Evolutionary conservation across 2,797 vertebrate species (phyloP), one percentile per base, ranked within the genome.

Genomic region (Myotis findleyi): DNA sequence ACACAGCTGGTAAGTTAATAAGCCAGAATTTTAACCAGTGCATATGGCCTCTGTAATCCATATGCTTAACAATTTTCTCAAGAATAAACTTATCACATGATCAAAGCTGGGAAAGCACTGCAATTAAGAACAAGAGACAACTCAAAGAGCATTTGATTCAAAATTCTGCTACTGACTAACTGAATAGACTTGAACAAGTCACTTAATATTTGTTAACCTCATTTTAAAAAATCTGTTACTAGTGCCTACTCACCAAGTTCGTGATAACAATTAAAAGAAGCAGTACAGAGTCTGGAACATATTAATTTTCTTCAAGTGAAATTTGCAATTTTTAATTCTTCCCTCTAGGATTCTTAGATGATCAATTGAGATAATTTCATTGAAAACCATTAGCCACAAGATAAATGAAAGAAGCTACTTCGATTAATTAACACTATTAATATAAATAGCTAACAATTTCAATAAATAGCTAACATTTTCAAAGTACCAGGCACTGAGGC

Each of bases 361-460:
- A 95, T 62, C 55, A 85, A 6, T 44, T 95, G 57, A 89, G 9
- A 91, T 72, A 68, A 87, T 91, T 93, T 90, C n/a, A 92, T 90
- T 85, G 30, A 82, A 88, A 92, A 82, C 36, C 59, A 0, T 62
- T 49, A 86, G 38, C 66, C 44, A 69, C 17, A 86, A 90, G 27
- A 84, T 64, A 86, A 95, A 79, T 89, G 30, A 87, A 90, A 79
- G 69, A 83, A 88, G 47, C 5, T 81, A 62, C 80, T 80, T 85
- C n/a, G 47, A 53, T 75, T 92, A 79, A 73, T 94, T 79, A 89
- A 30, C 17, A 71, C 16, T 69, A 59, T 68, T 68, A 77, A 89
- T 82, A 88, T 71, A 76, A 71, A 81, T 66, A 82, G 33, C 20
- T 83, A 86, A 75, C 41, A 55, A 44, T 64, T 68, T 76, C 72